phyloP scores from a whole-genome alignment of 2,888 invertebrate species.

The Sicus ferrugineus region DNA sequence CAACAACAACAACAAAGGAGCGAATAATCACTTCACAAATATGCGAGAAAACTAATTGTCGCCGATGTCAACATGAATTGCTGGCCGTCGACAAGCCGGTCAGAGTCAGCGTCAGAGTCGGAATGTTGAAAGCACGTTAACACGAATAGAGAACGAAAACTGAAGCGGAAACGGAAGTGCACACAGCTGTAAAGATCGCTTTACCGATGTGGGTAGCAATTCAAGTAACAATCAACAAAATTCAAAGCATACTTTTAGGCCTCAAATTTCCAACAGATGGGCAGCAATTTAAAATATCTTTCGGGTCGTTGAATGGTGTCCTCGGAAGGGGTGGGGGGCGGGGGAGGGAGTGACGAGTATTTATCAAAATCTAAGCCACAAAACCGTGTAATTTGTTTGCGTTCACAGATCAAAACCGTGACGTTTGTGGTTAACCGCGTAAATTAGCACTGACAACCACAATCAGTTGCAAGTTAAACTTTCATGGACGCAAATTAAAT shows the following conservation, averaged over 20 bases:
- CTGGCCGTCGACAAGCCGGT: neutral
- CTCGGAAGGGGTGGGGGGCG: too few relatives aligned
- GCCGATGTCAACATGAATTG: neutral
- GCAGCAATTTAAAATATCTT: too few relatives aligned
- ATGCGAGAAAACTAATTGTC: slow-evolving; percentile 6
- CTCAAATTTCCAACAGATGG: too few relatives aligned
- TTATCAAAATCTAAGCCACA: neutral
- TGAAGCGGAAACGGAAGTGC: neutral
- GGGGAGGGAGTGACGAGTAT: too few relatives aligned
- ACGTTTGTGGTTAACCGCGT: neutral
- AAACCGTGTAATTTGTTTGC: neutral
- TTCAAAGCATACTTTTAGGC: too few relatives aligned
- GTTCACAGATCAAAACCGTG: neutral
- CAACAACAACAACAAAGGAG: neutral
- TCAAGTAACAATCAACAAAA: neutral
- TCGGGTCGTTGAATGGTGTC: too few relatives aligned
- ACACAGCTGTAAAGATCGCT: neutral
- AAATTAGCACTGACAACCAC: neutral
- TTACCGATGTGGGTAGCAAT: neutral
- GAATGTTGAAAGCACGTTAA: neutral
- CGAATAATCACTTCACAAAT: neutral
- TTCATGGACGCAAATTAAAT: slow-evolving; percentile 6
- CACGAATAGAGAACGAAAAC: neutral
- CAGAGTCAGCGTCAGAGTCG: too few relatives aligned
- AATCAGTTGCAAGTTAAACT: neutral